These are phyloP conservation scores for Portevinia maculata DNA, from an alignment of 2,888 invertebrate genomes.

Conservation along the genomic window DNA sequence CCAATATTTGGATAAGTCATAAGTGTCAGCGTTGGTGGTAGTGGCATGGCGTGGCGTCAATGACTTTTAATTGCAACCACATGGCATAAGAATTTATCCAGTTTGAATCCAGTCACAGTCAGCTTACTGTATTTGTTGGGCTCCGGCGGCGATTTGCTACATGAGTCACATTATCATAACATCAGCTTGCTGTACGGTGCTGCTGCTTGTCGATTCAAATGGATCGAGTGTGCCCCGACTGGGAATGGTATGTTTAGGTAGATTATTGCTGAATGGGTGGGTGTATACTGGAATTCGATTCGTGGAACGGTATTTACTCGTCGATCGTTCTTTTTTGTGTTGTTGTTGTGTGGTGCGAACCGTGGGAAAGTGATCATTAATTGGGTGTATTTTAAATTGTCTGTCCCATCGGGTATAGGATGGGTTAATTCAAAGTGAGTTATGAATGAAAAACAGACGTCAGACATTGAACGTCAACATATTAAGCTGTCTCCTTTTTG, in stretches of 20 bases:
- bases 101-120: constrained; percentile 53
- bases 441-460: constrained; percentile 53
- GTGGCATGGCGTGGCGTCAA: constrained; percentile 60
- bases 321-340: constrained; percentile 12
- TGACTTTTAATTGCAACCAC: constrained; percentile 72
- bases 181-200: too few species aligned
- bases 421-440: constrained; percentile 63
- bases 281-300: constrained; percentile 67
- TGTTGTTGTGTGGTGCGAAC: constrained; percentile 15
- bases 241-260: constrained; percentile 57
- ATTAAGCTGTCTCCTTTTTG: constrained; percentile 9
- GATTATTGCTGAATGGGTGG: constrained; percentile 56
- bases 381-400: constrained; percentile 52
- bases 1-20: constrained; percentile 33
- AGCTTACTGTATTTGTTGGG: constrained; percentile 14
- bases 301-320: constrained; percentile 64
- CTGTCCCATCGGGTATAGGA: constrained; percentile 35
- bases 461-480: not conserved
- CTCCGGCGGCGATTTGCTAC: not conserved
- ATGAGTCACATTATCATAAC: too few species aligned
- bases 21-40: constrained; percentile 22
- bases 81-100: constrained; percentile 53
- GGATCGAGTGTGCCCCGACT: constrained; percentile 25
- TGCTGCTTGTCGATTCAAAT: too few species aligned
- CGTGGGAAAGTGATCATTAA: constrained; percentile 72